Base-by-base conservation (phyloP, 2,888 invertebrate species). In the Dromius quadrimaculatus region DNA sequence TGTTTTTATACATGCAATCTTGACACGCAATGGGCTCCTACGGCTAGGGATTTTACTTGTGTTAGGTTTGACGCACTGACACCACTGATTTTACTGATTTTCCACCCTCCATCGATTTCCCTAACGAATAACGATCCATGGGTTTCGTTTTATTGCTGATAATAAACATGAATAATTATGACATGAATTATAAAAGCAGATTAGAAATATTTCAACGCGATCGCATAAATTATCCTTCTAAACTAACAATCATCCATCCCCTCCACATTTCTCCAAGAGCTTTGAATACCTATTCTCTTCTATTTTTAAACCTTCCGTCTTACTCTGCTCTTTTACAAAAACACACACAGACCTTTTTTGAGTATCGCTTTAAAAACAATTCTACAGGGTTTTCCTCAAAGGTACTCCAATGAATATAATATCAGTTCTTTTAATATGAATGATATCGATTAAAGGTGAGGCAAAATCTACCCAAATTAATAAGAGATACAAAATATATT, bases 1-100 rank as follows among this genome's bases (percentile, higher is more conserved):
- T 79, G 77, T 80, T 80, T 80, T 80, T 80, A 79, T 79, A 80
- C 80, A 80, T 80, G 80, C 80, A 78, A 79, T 75, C 77, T 76
- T 75, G 76, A 76, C 79, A 79, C 79, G 80, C 80, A 77, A 79
- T 45, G 34, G 38, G 59, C n/a, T n/a, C 32, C 32, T 6, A 5
- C 32, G 32, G 32, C 47, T 57, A 15, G 59, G 59, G 59, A 59
- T 59, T 36, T 59, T 59, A 36, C 36, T 59, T 59, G 59, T 59
- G 59, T 59, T 36, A 59, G 36, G 59, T 59, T 59, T 59, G 59
- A 59, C 59, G 59, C 59, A 59, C 59, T 59, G 36, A 54, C 50
- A 54, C 50, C 28, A 54, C 41, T 54, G 28, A 54, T 54, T 54
- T 54, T 28, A 54, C 50, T 54, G 50, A 54, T 54, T 54, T 54